These are phyloP conservation scores for Branchipolynoe longqiensis DNA, from an alignment of 2,888 invertebrate genomes.

Conservation along the genomic window DNA sequence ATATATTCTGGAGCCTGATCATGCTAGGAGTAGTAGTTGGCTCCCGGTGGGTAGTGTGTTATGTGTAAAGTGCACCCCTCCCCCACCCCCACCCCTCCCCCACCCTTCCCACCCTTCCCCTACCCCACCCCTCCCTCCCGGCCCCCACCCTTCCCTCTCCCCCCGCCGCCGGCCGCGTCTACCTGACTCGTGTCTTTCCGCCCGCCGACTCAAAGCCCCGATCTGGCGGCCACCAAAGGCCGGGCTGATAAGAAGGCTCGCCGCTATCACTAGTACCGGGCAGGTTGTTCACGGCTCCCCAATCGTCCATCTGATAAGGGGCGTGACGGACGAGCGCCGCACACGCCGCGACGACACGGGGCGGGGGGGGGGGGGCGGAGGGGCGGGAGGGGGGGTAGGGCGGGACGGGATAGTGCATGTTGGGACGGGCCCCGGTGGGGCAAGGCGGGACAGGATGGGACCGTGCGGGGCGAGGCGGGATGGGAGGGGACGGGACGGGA, in stretches of 20 bases:
- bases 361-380: background rate
- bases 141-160: background rate
- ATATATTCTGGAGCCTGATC: no score
- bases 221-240: background rate
- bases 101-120: background rate
- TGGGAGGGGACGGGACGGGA: no score
- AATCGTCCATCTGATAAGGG: conserved; percentile 7
- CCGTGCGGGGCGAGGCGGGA: no score
- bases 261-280: conserved; percentile 1
- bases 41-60: no score
- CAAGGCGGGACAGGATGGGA: no score
- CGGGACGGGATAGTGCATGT: no score
- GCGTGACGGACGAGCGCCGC: background rate
- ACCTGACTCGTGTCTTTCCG: conserved; percentile 27
- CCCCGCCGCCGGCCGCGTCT: no score
- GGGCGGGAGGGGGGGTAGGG: background rate
- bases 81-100: no score
- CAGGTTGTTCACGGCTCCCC: conserved; percentile 37
- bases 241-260: background rate
- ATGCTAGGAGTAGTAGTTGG: no score
- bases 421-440: no score
- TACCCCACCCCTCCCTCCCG: background rate
- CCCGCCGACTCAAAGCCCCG: background rate
- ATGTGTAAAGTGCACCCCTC: no score
- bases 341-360: conserved; percentile 10